These are phyloP conservation scores for Odontamblyopus rebecca DNA, from an alignment of 2,797 vertebrate species.

Conservation along the genomic window DNA sequence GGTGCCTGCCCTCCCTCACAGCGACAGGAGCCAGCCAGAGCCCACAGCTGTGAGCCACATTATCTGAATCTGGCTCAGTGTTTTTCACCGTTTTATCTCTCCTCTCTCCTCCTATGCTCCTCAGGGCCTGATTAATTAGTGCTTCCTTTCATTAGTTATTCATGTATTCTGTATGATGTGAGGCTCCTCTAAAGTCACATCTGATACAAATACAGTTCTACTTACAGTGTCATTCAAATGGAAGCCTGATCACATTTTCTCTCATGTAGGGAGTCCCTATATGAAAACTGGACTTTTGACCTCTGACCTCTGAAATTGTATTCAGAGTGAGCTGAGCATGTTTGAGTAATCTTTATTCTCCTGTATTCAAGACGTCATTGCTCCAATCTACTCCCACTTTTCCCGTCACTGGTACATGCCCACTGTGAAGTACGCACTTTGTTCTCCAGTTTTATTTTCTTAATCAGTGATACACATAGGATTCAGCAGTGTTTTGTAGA, in stretches of 20 bases:
- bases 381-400: too few species aligned
- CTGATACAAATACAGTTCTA: not conserved
- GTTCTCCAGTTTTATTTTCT: too few species aligned
- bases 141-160: conserved; percentile 62
- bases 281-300: too few species aligned
- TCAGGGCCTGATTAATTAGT: conserved; percentile 58
- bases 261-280: too few species aligned
- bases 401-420: too few species aligned
- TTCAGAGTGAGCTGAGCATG: too few species aligned
- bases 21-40: not conserved
- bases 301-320: too few species aligned
- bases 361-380: too few species aligned
- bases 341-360: too few species aligned
- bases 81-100: conserved; percentile 3
- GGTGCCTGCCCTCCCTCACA: not conserved
- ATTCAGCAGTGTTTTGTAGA: too few species aligned
- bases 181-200: conserved; percentile 5
- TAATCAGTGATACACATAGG: too few species aligned
- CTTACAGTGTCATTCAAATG: not conserved
- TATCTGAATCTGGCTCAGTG: not conserved
- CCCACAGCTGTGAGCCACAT: not conserved
- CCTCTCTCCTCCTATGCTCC: conserved; percentile 25
- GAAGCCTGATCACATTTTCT: not conserved
- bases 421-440: too few species aligned
- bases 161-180: conserved; percentile 71